Evolutionary conservation across 2,888 invertebrate genomes (phyloP), one percentile per base, ranked within the genome.

Genomic region (Coremacera marginata): DNA sequence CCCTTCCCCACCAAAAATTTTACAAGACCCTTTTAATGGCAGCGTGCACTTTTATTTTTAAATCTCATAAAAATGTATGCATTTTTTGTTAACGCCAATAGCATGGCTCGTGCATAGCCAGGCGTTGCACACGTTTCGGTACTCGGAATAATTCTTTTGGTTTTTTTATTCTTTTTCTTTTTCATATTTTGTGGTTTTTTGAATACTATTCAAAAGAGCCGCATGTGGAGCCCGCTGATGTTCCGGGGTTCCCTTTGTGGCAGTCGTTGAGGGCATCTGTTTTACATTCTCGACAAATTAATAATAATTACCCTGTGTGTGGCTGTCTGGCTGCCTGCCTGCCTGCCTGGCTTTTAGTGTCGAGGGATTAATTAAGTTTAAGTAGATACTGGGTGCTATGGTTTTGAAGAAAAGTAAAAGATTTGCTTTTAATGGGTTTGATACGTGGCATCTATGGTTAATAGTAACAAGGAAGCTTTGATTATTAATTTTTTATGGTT

Each of bases 211-310:
- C 25, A 60, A 22, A 19, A 34, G 11, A 16, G 44, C 72, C 51
- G 25, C 72, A 37, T 74, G 19, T 55, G 34, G 65, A 16, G 31
- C 4, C 55, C 31, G n/a, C 62, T 25, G 62, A 5, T 22, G 63
- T 19, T 62, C 27, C 11, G 25, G 62, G 25, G 49, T 14, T 49
- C 27, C 49, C 57, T 57, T 57, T 49, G 22, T n/a, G 73, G 44
- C 27, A 60, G 5, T 49, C 63, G 73, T 68, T 71, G 78, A 74
- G 79, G 82, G 80, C 82, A 82, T 82, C 81, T 82, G 80, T 60
- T 82, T 80, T 78, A 80, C 77, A 79, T 78, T 75, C 75, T 78
- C 78, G 78, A 81, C 82, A 81, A 82, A 81, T 82, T 82, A 78
- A 81, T 72, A 76, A 77, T 70, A 80, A 81, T 80, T 78, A 80